A percentile compares a stretch with the other conserved stretches of the same genome.
phyloP scores from a whole-genome alignment of 1,140 invertebrate species.

The Solen grandis region DNA sequence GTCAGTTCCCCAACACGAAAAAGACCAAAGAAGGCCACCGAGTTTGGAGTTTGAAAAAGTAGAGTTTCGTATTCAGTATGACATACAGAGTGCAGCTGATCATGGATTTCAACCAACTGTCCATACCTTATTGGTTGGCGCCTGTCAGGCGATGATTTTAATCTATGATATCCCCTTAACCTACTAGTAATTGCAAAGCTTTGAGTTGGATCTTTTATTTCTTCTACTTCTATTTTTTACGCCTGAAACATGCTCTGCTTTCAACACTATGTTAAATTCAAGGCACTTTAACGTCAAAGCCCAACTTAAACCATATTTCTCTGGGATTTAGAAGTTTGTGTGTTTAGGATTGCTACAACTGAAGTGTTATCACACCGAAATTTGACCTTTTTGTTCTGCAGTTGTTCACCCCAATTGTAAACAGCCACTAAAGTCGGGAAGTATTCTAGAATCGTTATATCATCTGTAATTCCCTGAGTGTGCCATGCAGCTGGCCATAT shows the following conservation, averaged over 20 bases:
- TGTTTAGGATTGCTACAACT: slow-evolving; percentile 4
- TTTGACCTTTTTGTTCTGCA: slow-evolving; percentile 28
- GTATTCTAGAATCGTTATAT: slow-evolving; percentile 23
- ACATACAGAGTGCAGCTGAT: no score
- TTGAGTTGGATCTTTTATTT: no score
- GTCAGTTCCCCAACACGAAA: no score
- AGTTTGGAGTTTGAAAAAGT: no score
- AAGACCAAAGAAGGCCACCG: no score
- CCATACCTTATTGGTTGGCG: no score
- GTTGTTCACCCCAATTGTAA: background rate
- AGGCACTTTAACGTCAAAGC: background rate
- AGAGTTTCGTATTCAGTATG: no score
- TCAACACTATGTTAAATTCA: background rate
- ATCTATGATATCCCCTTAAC: no score
- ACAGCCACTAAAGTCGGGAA: slow-evolving; percentile 12
- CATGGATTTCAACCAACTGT: no score
- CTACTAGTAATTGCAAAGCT: no score
- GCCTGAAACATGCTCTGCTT: slow-evolving; percentile 4
- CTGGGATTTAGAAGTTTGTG: background rate
- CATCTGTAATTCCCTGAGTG: background rate
- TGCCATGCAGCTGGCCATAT: slow-evolving; percentile 41
- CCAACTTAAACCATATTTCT: background rate
- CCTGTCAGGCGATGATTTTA: no score
- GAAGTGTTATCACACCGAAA: background rate
- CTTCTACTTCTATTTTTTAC: background rate